Conservation (phyloP, 2,797 vertebrate species). For the Masticophis lateralis region DNA sequence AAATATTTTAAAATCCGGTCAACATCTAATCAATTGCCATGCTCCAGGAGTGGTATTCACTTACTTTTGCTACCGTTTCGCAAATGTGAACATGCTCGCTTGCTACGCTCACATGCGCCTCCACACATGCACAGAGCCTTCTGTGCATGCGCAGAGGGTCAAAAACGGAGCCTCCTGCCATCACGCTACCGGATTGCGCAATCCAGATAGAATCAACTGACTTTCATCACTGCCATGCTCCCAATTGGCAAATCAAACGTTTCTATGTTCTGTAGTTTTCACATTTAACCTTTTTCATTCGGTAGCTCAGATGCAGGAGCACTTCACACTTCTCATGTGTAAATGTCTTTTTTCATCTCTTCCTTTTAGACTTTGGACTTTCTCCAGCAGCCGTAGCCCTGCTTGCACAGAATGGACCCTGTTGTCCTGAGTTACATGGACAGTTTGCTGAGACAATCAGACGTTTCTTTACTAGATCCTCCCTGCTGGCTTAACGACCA, state of each 20-base stretch:
- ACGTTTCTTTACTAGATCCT: constrained; percentile 87
- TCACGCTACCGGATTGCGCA: too few relatives aligned
- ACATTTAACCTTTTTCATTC: neutral
- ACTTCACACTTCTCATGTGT: neutral
- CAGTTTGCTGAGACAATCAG: constrained; percentile 89
- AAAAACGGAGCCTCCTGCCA: too few relatives aligned
- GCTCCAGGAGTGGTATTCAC: too few relatives aligned
- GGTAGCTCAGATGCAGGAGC: neutral
- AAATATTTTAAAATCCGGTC: neutral
- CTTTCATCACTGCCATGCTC: neutral
- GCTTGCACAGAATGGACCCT: constrained; percentile 81
- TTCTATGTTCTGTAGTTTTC: neutral
- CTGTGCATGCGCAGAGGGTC: too few relatives aligned
- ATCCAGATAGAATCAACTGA: too few relatives aligned
- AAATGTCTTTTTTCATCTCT: constrained; percentile 28
- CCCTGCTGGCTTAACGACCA: constrained; percentile 95
- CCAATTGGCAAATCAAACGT: neutral
- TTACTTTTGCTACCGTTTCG: too few relatives aligned
- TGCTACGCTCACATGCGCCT: too few relatives aligned
- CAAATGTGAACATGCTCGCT: too few relatives aligned
- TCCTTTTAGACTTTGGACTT: constrained; percentile 51
- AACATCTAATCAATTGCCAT: neutral
- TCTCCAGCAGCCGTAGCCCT: neutral
- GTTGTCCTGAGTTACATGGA: constrained; percentile 95
- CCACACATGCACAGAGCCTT: too few relatives aligned